Conservation (phyloP, 2,888 invertebrate genomes). For the Rhagonycha lutea region DNA sequence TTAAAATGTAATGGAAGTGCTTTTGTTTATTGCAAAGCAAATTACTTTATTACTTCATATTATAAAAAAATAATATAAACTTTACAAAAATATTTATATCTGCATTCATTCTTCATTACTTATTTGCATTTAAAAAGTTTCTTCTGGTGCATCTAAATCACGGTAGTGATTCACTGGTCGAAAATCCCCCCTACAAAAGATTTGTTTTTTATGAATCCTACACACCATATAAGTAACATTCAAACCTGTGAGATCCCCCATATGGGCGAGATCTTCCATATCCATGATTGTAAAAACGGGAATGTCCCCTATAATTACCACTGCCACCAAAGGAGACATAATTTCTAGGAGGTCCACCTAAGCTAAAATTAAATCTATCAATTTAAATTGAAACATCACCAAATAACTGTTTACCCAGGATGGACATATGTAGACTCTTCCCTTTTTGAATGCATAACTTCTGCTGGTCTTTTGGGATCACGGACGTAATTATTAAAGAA, state of each 20-base stretch:
- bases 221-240: neutral
- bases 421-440: conserved; percentile 56
- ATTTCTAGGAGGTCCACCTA: conserved; percentile 43
- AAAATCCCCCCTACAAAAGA: conserved; percentile 69
- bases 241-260: conserved; percentile 40
- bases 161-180: conserved; percentile 90
- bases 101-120: neutral
- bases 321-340: conserved; percentile 48
- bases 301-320: conserved; percentile 54
- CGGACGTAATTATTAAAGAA: conserved; percentile 96
- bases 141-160: conserved; percentile 90
- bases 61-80: neutral
- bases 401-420: conserved; percentile 40
- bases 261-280: conserved; percentile 39
- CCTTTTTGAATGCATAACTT: conserved; percentile 72
- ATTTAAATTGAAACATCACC: conserved; percentile 1
- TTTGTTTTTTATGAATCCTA: neutral
- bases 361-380: conserved; percentile 13
- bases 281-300: conserved; percentile 59
- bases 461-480: conserved; percentile 93
- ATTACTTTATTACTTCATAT: neutral
- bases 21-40: neutral
- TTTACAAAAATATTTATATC: neutral
- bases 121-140: conserved; percentile 59
- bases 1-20: neutral